Base-by-base conservation (phyloP, 2,113 vertebrate genomes). In the Acinonyx jubatus region DNA sequence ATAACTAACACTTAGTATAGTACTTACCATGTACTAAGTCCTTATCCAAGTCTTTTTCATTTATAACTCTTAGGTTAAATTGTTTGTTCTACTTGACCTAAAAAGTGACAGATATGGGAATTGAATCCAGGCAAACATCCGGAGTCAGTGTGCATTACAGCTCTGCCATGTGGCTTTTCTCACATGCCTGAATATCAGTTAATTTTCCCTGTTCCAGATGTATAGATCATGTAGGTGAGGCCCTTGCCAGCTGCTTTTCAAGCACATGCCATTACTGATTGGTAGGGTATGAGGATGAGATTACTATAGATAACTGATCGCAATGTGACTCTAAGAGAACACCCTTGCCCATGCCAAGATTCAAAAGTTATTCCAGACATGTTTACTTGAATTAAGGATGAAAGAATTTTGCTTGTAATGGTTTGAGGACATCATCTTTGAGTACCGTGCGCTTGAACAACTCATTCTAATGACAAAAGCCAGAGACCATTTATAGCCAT, bases 381-480 rank as follows among this genome's bases (percentile, higher is more conserved):
- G 33, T 61, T 91, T 91, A 55, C 63, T 57, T n/a, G 8, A 93
- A 48, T 48, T 29, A 93, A 88, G 65, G 90, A 38, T 86, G 23
- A 79, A 95, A 90, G 36, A 91, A 66, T 36, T 38, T 23, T 89
- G 52, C 36, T 97, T 50, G 21, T n/a, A 31, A 61, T 66, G 31
- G 31, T 31, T 33, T 89, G 71, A 71, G 91, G 27, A 80, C 83
- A 69, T 89, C 15, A 45, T 71, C 86, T 79, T 74, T 71, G 96
- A 93, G 27, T 36, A 52, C 25, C 48, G 18, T 83, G 38, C 55
- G 68, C 57, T 81, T 41, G 73, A 91, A 69, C 27, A 82, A 91
- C 78, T 85, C 55, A 93, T 91, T 85, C 50, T 84, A 85, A 66
- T 92, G 97, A 92, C 41, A 89, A 71, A 95, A 96, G 13, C 33